A percentile compares a stretch with the other conserved stretches of the same genome.
These are phyloP conservation scores for Drosophila tsacasi DNA, from an alignment of 1,140 invertebrate species.

Conservation along the genomic window DNA sequence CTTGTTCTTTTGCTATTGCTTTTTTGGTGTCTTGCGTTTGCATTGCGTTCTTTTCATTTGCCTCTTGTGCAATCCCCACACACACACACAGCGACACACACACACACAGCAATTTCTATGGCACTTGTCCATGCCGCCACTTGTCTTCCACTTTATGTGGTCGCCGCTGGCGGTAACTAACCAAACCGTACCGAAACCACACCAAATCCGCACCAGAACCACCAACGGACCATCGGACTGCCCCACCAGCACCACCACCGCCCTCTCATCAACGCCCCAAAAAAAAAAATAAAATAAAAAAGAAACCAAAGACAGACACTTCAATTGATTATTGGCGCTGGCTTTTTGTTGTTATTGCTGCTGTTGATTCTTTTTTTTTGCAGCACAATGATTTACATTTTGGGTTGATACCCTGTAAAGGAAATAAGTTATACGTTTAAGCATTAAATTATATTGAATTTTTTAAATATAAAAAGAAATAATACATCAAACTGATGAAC, in stretches of 20 bases:
- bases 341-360: conserved; percentile 33
- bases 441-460: neutral
- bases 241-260: neutral
- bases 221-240: conserved; percentile 12
- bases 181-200: conserved; percentile 33
- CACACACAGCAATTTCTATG: conserved; percentile 68
- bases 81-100: conserved; percentile 40
- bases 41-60: conserved; percentile 73
- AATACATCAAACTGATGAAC: too few species aligned
- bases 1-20: conserved; percentile 43
- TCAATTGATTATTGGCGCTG: conserved; percentile 77
- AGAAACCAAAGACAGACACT: conserved; percentile 67
- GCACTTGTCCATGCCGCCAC: conserved; percentile 79
- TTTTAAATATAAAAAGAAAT: neutral
- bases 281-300: conserved; percentile 14
- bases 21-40: conserved; percentile 75
- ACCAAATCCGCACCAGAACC: conserved; percentile 23
- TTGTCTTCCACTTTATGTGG: conserved; percentile 81
- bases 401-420: conserved; percentile 33
- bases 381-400: conserved; percentile 76
- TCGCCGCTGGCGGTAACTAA: conserved; percentile 60
- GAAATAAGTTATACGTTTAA: neutral
- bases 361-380: conserved; percentile 43
- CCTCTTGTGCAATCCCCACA: conserved; percentile 65
- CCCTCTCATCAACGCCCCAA: conserved; percentile 30